A percentile compares a stretch with the other conserved stretches of the same genome.
phyloP scores from a whole-genome alignment of 1,140 invertebrate species.

The Eueides isabella region DNA sequence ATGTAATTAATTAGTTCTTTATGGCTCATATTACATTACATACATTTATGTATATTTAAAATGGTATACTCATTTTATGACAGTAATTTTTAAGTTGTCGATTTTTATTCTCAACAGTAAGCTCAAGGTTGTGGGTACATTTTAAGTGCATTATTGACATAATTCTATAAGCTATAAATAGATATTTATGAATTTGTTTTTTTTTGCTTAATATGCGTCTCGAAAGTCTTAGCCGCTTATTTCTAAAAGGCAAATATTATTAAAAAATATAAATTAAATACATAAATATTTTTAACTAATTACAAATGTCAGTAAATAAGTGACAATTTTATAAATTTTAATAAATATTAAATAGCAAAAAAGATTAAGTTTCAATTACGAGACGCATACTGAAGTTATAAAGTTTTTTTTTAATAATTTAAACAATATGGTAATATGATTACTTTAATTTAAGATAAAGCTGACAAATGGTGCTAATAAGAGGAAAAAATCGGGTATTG shows the following conservation, averaged over 20 bases:
- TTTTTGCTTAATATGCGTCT: not conserved
- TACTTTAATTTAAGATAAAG: conserved; percentile 21
- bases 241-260: too few species aligned
- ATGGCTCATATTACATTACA: too few species aligned
- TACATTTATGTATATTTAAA: too few species aligned
- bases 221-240: not conserved
- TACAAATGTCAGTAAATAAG: not conserved
- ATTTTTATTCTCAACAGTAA: conserved; percentile 21
- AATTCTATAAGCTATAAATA: not conserved
- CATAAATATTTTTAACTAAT: too few species aligned
- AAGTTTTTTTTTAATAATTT: not conserved
- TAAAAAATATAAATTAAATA: not conserved
- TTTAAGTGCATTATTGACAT: not conserved
- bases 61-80: not conserved
- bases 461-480: conserved; percentile 63
- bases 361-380: not conserved
- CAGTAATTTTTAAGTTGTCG: not conserved
- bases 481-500: conserved; percentile 56
- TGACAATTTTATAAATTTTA: too few species aligned
- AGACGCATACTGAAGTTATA: not conserved
- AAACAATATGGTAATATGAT: conserved; percentile 1
- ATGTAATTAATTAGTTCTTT: not conserved
- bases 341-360: too few species aligned
- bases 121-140: conserved; percentile 16
- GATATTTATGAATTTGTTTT: not conserved